Conservation (phyloP, 2,888 invertebrate species). For the Coelopa pilipes region DNA sequence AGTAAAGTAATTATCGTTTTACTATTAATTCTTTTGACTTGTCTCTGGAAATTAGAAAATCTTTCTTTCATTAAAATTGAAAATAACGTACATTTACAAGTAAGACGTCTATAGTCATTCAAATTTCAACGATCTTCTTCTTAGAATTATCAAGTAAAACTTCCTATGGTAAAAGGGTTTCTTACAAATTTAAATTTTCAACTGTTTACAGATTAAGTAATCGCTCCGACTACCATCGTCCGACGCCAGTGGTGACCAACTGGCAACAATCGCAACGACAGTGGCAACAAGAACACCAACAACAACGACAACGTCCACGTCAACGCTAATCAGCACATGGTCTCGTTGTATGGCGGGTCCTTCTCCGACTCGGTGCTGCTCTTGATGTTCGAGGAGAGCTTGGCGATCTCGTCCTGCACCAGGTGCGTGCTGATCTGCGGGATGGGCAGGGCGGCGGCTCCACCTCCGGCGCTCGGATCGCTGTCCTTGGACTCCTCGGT, state of each 20-base stretch:
- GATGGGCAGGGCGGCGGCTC: constrained; percentile 49
- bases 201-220: constrained; percentile 10
- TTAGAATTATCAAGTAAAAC: no score
- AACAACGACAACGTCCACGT: not conserved
- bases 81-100: not conserved
- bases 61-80: not conserved
- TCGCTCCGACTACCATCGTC: not conserved
- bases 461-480: constrained; percentile 46
- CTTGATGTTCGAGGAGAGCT: constrained; percentile 66
- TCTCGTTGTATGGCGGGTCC: constrained; percentile 67
- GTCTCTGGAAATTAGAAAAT: not conserved
- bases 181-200: no score
- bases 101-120: no score
- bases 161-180: no score
- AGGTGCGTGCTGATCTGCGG: constrained; percentile 66
- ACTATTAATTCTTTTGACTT: no score
- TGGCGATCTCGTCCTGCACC: constrained; percentile 67
- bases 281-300: not conserved
- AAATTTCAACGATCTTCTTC: no score
- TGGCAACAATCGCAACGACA: not conserved
- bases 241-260: not conserved
- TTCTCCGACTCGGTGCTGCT: constrained; percentile 67
- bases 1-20: no score
- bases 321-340: constrained; percentile 64
- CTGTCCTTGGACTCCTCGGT: constrained; percentile 66